Base-by-base conservation (phyloP, 2,113 vertebrate genomes). In the Ageneiosus marmoratus region DNA sequence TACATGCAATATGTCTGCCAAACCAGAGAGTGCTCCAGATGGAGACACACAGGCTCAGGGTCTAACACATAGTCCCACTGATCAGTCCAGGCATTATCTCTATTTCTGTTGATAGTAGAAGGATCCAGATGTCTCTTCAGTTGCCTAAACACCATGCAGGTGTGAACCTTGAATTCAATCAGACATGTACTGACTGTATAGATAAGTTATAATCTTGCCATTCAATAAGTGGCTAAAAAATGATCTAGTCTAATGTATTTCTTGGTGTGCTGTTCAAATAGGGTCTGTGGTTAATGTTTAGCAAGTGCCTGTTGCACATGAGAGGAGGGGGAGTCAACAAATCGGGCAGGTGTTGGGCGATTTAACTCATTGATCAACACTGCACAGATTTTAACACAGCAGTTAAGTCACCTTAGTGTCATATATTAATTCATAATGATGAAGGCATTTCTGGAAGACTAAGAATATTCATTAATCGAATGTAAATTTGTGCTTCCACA, bases 271-370 rank as follows among this genome's bases (percentile, higher is more conserved):
- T 84, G 73, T 77, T 81, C 34, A 78, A 77, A 84, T 60, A 51
- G 32, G 58, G 32, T 15, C 69, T 73, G 53, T 48, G 67, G 85
- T 74, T 86, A 86, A 86, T 86, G 53, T 84, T 81, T 56, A 72
- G 53, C 67, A 41, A 27, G 3, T 37, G 41, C 20, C 51, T 77
- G n/a, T 86, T 44, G 20, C 34, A 50, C 20, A 20, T 62, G 72
- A 73, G 29, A 32, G 63, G 37, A n/a, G 46, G 32, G 62, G 77
- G 22, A 81, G 85, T 81, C 46, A 81, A 77, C 73, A 86, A 34
- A 84, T 86, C 79, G 63, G 70, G 63, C 85, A 86, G 85, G 56
- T 81, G 79, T 37, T 63, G 22, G 9, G 37, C n/a, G 6, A 32
- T 5, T 10, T 58, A 58, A 62, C 62, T n/a, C 67, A 56, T 29